Evolutionary conservation across 2,888 invertebrate species (phyloP).

Genomic region (Apomyelois bistriatella): DNA sequence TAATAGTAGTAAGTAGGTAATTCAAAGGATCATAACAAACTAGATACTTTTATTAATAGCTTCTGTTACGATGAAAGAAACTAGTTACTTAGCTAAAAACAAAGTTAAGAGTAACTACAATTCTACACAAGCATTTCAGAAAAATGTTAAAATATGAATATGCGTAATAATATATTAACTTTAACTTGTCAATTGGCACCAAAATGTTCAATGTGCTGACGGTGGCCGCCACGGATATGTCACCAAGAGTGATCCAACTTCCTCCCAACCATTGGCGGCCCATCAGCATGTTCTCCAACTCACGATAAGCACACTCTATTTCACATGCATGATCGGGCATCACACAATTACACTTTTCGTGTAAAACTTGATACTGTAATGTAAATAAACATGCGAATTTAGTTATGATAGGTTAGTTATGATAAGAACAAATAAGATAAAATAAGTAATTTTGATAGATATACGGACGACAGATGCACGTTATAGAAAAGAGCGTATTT

Average conservation of each 20-base stretch:
- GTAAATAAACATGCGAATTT: background rate
- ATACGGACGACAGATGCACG: too few relatives aligned
- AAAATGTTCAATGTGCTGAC: constrained; percentile 51
- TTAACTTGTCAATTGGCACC: constrained; percentile 46
- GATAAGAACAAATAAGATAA: too few relatives aligned
- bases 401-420: too few relatives aligned
- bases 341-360: constrained; percentile 47
- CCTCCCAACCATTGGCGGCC: constrained; percentile 46
- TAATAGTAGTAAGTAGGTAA: too few relatives aligned
- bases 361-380: constrained; percentile 54
- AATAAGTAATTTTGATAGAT: too few relatives aligned
- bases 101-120: too few relatives aligned
- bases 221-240: constrained; percentile 49
- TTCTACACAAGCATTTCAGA: too few relatives aligned
- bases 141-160: background rate
- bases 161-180: constrained; percentile 27
- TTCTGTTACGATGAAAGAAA: too few relatives aligned
- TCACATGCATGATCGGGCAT: constrained; percentile 48
- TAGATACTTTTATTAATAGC: too few relatives aligned
- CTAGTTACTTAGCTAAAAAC: too few relatives aligned
- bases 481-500: too few relatives aligned
- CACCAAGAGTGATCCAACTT: constrained; percentile 42
- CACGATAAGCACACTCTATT: constrained; percentile 46
- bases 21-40: too few relatives aligned
- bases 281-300: constrained; percentile 45